phyloP scores from a whole-genome alignment of 1,140 invertebrate species.

The Heliothis virescens region DNA sequence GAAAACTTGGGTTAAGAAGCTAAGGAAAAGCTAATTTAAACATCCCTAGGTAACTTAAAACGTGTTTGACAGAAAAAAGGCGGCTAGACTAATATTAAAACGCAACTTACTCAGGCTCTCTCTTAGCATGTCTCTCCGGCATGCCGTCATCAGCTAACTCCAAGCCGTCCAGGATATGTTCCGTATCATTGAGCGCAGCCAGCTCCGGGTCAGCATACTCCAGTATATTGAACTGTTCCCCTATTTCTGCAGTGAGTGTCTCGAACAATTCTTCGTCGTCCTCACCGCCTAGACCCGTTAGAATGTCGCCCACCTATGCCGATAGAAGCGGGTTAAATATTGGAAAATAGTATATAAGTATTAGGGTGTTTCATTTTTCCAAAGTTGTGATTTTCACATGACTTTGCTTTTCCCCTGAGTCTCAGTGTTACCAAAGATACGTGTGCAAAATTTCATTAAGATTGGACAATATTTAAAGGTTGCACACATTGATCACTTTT shows the following conservation, averaged over 20 bases:
- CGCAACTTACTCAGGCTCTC: constrained; percentile 65
- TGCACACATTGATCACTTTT: too few relatives aligned
- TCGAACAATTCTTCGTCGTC: constrained; percentile 95
- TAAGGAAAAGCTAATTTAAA: too few relatives aligned
- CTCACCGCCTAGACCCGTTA: constrained; percentile 93
- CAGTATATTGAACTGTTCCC: constrained; percentile 97
- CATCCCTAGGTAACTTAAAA: too few relatives aligned
- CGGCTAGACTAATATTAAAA: background rate
- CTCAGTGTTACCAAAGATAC: too few relatives aligned
- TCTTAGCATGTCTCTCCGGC: constrained; percentile 62
- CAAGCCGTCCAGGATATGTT: constrained; percentile 92
- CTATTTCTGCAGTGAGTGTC: constrained; percentile 92
- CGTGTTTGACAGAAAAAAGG: too few relatives aligned
- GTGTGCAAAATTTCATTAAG: too few relatives aligned
- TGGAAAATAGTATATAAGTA: too few relatives aligned
- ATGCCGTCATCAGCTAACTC: constrained; percentile 90
- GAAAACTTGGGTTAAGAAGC: too few relatives aligned
- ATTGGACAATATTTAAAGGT: too few relatives aligned
- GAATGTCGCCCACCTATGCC: constrained; percentile 92
- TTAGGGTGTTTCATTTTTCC: too few relatives aligned
- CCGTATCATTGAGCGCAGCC: constrained; percentile 91
- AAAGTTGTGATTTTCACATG: too few relatives aligned
- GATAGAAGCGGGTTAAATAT: background rate
- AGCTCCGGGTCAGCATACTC: constrained; percentile 98
- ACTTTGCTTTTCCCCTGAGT: too few relatives aligned